Conservation (phyloP, 2,888 invertebrate species). For the Apotomis capreana region DNA sequence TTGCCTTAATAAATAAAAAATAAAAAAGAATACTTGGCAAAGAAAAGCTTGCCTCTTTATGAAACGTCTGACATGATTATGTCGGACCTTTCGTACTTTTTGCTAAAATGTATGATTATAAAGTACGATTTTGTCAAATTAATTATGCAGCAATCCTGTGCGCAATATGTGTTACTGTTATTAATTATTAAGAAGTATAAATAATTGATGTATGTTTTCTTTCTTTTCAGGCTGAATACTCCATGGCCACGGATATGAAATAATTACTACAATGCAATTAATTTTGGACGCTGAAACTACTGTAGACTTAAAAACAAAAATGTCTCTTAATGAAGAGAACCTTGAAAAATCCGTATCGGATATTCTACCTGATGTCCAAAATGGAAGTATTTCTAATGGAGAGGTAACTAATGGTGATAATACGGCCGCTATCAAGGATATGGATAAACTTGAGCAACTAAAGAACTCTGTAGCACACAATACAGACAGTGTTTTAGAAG, state of each 20-base stretch:
- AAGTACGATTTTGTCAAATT: too few relatives aligned
- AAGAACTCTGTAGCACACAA: slow-evolving; percentile 32
- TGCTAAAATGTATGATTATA: too few relatives aligned
- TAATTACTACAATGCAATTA: slow-evolving; percentile 77
- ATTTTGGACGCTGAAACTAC: slow-evolving; percentile 63
- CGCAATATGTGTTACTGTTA: neutral
- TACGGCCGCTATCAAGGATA: slow-evolving; percentile 2
- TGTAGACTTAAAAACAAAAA: slow-evolving; percentile 61
- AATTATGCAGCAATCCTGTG: too few relatives aligned
- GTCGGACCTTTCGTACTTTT: too few relatives aligned
- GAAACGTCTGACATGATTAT: too few relatives aligned
- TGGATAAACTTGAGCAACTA: slow-evolving; percentile 42
- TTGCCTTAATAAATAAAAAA: too few relatives aligned
- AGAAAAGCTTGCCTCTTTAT: too few relatives aligned
- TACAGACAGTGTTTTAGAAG: neutral
- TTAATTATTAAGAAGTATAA: neutral
- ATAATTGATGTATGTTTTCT: slow-evolving; percentile 34
- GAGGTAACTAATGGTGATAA: slow-evolving; percentile 51
- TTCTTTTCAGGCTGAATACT: slow-evolving; percentile 57
- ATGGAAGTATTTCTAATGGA: slow-evolving; percentile 47
- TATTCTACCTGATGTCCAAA: slow-evolving; percentile 47
- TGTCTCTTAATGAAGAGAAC: slow-evolving; percentile 61
- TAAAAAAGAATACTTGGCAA: too few relatives aligned
- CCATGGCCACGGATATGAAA: slow-evolving; percentile 48
- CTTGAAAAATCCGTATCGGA: slow-evolving; percentile 54